phyloP scores from a whole-genome alignment of 2,888 invertebrate genomes.

The Liodrosophila aerea region DNA sequence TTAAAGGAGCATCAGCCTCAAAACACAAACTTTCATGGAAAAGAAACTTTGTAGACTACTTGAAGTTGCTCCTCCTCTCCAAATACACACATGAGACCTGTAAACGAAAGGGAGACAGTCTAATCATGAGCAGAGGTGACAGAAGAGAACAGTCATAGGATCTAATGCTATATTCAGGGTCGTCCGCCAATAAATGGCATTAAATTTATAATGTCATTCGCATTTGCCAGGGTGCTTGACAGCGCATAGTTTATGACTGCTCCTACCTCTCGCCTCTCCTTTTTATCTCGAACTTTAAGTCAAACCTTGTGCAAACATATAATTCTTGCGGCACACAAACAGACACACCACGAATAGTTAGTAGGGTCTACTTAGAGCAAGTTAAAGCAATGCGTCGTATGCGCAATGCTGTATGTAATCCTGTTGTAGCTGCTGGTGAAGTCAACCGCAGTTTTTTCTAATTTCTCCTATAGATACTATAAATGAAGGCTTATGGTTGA shows the following conservation, averaged over 20 bases:
- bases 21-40: conserved; percentile 6
- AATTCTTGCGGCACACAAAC: conserved; percentile 20
- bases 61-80: conserved; percentile 12
- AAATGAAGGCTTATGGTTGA: conserved; percentile 55
- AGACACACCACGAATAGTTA: conserved; percentile 4
- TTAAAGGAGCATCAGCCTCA: conserved; percentile 10
- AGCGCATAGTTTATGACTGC: conserved; percentile 33
- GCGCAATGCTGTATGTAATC: conserved; percentile 46
- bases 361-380: not conserved
- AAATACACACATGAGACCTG: conserved; percentile 9
- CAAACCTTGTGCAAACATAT: conserved; percentile 6
- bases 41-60: conserved; percentile 39
- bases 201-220: conserved; percentile 47
- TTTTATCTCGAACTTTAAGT: conserved; percentile 3
- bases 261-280: not conserved
- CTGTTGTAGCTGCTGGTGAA: conserved; percentile 23
- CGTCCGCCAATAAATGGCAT: conserved; percentile 48
- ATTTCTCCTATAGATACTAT: conserved; percentile 47
- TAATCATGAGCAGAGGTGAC: conserved; percentile 24
- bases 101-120: conserved; percentile 7
- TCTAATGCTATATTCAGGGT: conserved; percentile 1
- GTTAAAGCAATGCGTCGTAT: conserved; percentile 54
- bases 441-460: conserved; percentile 42
- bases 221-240: conserved; percentile 25
- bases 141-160: not conserved